These are phyloP conservation scores for Anhinga anhinga DNA, from an alignment of 2,113 vertebrate species.

Conservation along the genomic window DNA sequence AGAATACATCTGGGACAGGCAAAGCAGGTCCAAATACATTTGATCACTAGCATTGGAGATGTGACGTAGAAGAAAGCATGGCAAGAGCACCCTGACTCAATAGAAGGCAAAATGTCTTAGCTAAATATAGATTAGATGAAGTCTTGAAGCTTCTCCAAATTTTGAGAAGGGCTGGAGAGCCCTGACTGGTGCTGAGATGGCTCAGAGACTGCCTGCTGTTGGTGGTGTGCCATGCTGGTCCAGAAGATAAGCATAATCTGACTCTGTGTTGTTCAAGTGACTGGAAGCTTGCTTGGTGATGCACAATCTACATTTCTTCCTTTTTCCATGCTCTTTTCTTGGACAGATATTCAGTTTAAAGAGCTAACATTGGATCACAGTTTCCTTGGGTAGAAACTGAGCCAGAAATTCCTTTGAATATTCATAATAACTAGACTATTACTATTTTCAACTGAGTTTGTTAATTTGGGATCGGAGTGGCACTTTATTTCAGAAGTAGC, in stretches of 20 bases:
- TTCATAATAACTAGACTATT: background rate
- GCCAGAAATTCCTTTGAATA: background rate
- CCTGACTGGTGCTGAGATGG: accelerated
- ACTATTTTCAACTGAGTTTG: background rate
- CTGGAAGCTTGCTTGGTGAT: background rate
- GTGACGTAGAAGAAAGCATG: background rate
- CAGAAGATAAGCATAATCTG: background rate
- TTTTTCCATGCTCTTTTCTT: background rate
- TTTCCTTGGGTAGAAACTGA: background rate
- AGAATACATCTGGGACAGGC: background rate
- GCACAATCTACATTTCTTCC: background rate
- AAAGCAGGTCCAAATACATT: background rate
- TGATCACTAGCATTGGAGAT: background rate
- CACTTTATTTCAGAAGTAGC: background rate
- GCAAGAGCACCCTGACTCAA: background rate
- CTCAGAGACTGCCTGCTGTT: background rate
- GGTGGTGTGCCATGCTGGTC: background rate
- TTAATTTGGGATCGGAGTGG: background rate
- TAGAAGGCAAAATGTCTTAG: background rate
- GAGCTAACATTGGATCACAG: background rate
- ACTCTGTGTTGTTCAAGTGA: background rate
- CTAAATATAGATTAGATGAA: background rate
- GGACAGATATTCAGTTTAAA: background rate
- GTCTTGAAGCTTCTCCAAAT: background rate
- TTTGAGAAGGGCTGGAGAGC: background rate